These are phyloP conservation scores for Notamacropus eugenii DNA, from an alignment of 2,797 vertebrate species.

Conservation along the genomic window DNA sequence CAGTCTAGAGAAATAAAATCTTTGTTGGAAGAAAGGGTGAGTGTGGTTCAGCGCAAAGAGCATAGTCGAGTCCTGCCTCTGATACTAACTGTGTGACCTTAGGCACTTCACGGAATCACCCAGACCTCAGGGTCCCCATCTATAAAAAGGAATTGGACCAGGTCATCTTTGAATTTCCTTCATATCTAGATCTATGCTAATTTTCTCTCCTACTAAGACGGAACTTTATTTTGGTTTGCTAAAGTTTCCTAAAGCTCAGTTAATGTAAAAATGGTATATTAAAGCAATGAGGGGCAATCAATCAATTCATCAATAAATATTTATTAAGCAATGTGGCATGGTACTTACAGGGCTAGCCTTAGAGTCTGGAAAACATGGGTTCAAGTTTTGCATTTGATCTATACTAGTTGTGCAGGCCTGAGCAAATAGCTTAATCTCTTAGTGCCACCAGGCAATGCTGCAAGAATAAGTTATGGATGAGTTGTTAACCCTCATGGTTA, in stretches of 20 bases:
- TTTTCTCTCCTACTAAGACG: not conserved
- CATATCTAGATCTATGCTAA: not conserved
- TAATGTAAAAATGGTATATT: not conserved
- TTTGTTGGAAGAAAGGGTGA: constrained; percentile 10
- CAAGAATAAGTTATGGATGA: not conserved
- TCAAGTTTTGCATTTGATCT: not conserved
- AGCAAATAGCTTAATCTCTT: not conserved
- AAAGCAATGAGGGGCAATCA: not conserved
- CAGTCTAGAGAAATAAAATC: constrained; percentile 32
- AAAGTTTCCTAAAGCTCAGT: not conserved
- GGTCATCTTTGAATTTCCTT: not conserved
- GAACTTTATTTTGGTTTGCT: not conserved
- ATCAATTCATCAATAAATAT: not conserved
- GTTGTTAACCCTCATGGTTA: not conserved
- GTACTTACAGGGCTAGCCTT: not conserved
- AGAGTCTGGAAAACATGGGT: not conserved
- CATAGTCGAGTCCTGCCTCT: not conserved
- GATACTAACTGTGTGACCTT: not conserved
- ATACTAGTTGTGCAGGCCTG: not conserved
- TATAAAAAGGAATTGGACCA: not conserved
- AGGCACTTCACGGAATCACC: not conserved
- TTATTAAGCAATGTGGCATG: not conserved
- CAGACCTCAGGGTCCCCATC: not conserved
- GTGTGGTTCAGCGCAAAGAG: not conserved
- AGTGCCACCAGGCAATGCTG: not conserved